Evolutionary conservation across 2,888 invertebrate genomes (phyloP).

Genomic region (Baronia brevicornis): DNA sequence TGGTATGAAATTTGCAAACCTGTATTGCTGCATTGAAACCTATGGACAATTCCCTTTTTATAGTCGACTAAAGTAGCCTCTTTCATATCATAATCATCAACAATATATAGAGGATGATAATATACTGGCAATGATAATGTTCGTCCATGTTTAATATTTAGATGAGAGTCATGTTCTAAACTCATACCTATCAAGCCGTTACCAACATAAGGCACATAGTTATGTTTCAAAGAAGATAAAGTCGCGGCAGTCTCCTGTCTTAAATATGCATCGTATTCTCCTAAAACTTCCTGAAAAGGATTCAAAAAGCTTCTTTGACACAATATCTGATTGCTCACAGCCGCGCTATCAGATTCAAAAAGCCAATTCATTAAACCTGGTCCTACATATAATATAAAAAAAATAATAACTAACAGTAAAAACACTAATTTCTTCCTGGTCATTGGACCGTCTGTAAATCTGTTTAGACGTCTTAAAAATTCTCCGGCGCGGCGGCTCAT

Average conservation of each 20-base stretch:
- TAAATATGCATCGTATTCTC: conserved; percentile 81
- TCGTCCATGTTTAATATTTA: conserved; percentile 81
- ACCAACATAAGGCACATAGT: conserved; percentile 83
- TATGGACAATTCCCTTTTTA: conserved; percentile 78
- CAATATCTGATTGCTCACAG: conserved; percentile 67
- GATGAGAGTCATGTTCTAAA: conserved; percentile 76
- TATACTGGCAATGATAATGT: conserved; percentile 79
- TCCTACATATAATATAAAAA: conserved; percentile 78
- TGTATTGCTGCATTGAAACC: conserved; percentile 80
- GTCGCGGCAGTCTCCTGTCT: conserved; percentile 73
- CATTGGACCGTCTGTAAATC: conserved; percentile 62
- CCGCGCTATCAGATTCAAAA: conserved; percentile 64
- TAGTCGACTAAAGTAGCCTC: conserved; percentile 84
- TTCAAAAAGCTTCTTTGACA: conserved; percentile 81
- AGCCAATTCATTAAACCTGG: conserved; percentile 79
- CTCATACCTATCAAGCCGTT: conserved; percentile 83
- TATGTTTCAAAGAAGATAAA: conserved; percentile 65
- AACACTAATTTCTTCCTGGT: conserved; percentile 68
- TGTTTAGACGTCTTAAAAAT: conserved; percentile 56
- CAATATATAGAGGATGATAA: conserved; percentile 79
- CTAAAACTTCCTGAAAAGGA: conserved; percentile 75
- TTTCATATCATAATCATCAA: conserved; percentile 70
- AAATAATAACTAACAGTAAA: conserved; percentile 68
- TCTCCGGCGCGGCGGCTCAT: conserved; percentile 66
- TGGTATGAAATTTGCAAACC: conserved; percentile 78